Percentiles rank a stretch among this genome's conserved stretches.
Evolutionary conservation across 1,140 invertebrate genomes (phyloP).

Genomic region (Nephila pilipes): DNA sequence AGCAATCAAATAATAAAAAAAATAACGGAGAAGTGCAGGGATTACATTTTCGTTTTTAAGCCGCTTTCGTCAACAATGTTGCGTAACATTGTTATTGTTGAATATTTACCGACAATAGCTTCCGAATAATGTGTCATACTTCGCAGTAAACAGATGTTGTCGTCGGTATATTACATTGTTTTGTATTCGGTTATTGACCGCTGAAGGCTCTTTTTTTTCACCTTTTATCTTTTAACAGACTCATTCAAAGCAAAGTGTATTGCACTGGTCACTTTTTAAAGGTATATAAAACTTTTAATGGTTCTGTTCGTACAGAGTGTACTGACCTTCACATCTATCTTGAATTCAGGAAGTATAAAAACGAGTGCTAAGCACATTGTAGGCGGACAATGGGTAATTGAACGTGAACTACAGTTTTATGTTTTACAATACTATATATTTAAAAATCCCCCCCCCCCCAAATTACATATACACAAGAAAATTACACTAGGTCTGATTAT

Average conservation of each 20-base stretch:
- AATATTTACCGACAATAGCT: constrained; percentile 68
- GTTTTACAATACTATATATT: too few species aligned
- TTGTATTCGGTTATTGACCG: constrained; percentile 69
- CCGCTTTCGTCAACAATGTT: constrained; percentile 72
- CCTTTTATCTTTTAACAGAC: background rate
- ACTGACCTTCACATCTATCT: background rate
- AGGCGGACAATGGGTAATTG: background rate
- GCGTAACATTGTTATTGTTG: constrained; percentile 70
- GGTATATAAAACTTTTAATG: constrained; percentile 43
- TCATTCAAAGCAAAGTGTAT: constrained; percentile 6
- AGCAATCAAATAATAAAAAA: background rate
- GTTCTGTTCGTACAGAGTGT: background rate
- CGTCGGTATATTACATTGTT: constrained; percentile 34
- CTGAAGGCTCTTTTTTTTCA: background rate
- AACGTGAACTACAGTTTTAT: too few species aligned
- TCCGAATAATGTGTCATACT: constrained; percentile 72
- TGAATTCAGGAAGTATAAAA: background rate
- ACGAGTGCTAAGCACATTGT: background rate
- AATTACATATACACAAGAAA: too few species aligned
- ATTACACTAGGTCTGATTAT: too few species aligned
- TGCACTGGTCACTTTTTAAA: background rate
- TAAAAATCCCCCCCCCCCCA: too few species aligned
- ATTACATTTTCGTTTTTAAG: constrained; percentile 66
- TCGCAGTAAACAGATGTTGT: constrained; percentile 57
- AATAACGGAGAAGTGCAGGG: constrained; percentile 21